A percentile compares a stretch with the other conserved stretches of the same genome.
Evolutionary conservation across 2,113 vertebrate species (phyloP).

Genomic region (Formicarius rufipectus): DNA sequence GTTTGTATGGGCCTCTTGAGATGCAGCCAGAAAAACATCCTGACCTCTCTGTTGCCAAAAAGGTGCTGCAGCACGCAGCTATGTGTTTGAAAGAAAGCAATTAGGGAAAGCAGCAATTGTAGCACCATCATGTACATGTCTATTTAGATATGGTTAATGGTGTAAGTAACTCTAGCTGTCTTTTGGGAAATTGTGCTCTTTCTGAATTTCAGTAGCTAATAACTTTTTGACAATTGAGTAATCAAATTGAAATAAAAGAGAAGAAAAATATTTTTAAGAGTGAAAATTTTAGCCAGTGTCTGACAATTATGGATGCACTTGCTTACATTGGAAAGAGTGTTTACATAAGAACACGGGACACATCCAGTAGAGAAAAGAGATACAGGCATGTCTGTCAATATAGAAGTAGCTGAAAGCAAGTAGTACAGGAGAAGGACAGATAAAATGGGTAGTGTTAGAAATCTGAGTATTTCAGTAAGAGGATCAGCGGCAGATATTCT

Average conservation of each 20-base stretch:
- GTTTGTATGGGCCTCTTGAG: rapidly evolving
- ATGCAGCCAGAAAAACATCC: not conserved
- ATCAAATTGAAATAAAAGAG: not conserved
- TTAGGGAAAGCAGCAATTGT: not conserved
- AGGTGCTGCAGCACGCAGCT: not conserved
- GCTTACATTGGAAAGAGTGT: not conserved
- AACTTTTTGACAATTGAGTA: not conserved
- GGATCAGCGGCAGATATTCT: not conserved
- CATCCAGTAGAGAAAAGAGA: not conserved
- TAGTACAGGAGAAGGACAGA: not conserved
- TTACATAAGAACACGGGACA: not conserved
- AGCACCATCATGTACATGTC: not conserved
- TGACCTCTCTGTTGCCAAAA: not conserved
- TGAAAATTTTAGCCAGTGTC: not conserved
- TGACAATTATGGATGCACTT: not conserved
- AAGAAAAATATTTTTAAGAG: not conserved
- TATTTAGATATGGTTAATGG: not conserved
- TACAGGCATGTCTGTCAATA: not conserved
- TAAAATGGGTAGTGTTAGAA: not conserved
- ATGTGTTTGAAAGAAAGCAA: not conserved
- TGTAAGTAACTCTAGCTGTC: not conserved
- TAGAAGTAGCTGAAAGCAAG: not conserved
- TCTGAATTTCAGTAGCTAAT: not conserved
- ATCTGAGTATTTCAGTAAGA: not conserved
- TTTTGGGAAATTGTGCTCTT: not conserved